Conservation (phyloP, 2,113 vertebrate genomes). For the Harpagus bidentatus region DNA sequence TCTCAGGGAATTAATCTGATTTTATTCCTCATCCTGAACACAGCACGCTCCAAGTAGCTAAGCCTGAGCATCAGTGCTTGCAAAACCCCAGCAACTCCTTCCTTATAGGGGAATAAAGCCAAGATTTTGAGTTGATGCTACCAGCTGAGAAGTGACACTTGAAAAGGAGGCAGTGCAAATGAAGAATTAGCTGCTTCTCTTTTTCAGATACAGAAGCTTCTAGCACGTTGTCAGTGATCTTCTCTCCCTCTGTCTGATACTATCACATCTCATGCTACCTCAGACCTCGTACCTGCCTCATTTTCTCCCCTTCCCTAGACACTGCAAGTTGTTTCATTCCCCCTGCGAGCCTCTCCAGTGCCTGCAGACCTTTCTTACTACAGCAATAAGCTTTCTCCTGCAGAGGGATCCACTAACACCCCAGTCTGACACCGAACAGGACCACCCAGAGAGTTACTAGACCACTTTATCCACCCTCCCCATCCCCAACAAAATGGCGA, state of each 20-base stretch:
- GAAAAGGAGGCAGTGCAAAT: neutral
- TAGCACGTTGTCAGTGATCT: neutral
- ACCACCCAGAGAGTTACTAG: fast-evolving
- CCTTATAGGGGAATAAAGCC: neutral
- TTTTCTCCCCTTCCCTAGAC: neutral
- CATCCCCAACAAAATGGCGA: neutral
- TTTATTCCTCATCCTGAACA: neutral
- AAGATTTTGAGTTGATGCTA: neutral
- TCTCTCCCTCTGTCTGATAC: no score
- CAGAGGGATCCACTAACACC: fast-evolving
- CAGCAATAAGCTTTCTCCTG: neutral
- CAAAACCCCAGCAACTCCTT: neutral
- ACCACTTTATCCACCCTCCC: fast-evolving
- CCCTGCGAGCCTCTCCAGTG: neutral
- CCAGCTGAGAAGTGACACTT: neutral
- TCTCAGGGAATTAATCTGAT: neutral
- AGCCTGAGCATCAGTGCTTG: neutral
- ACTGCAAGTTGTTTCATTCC: no score
- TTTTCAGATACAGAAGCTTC: neutral
- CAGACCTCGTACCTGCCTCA: neutral
- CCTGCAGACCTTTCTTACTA: neutral
- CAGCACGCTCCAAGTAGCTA: neutral
- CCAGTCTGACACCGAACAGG: neutral
- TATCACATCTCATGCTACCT: neutral
- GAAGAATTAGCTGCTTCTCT: neutral